These are phyloP conservation scores for Idaea dimidiata DNA, from an alignment of 2,888 invertebrate species.

Conservation along the genomic window DNA sequence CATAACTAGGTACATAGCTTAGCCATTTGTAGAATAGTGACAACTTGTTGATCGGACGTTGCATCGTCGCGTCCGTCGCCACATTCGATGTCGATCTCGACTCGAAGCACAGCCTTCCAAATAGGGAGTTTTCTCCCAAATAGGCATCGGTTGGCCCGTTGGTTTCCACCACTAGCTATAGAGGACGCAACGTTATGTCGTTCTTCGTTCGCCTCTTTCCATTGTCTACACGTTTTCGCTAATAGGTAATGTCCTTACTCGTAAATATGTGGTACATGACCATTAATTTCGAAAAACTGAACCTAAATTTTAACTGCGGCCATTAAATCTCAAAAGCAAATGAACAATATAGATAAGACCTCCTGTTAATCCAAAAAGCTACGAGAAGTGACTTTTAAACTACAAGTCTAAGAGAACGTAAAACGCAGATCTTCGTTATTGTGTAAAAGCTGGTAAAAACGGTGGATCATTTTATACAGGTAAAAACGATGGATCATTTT, in stretches of 20 bases:
- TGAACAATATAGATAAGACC: too few relatives aligned
- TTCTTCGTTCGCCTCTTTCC: slow-evolving; percentile 57
- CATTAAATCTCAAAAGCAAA: too few relatives aligned
- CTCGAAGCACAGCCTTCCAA: slow-evolving; percentile 76
- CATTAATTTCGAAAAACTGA: slow-evolving; percentile 30
- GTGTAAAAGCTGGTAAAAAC: too few relatives aligned
- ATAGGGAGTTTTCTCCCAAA: slow-evolving; percentile 72
- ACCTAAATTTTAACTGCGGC: not conserved
- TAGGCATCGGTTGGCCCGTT: slow-evolving; percentile 62
- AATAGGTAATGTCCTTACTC: slow-evolving; percentile 18
- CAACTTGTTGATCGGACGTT: slow-evolving; percentile 55
- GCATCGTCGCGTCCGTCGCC: slow-evolving; percentile 34
- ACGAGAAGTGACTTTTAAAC: too few relatives aligned
- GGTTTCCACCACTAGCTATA: slow-evolving; percentile 48
- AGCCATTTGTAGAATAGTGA: slow-evolving; percentile 41
- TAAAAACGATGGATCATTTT: too few relatives aligned
- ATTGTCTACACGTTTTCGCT: slow-evolving; percentile 67
- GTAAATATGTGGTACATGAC: slow-evolving; percentile 18
- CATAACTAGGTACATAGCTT: not conserved
- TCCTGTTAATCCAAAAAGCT: too few relatives aligned
- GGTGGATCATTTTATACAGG: too few relatives aligned
- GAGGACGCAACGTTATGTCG: slow-evolving; percentile 57
- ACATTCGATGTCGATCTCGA: slow-evolving; percentile 65
- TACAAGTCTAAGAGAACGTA: too few relatives aligned
- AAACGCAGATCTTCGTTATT: too few relatives aligned